A percentile compares a stretch with the other conserved stretches of the same genome.
These are phyloP conservation scores for Varroa destructor DNA, from an alignment of 1,140 invertebrate genomes.

Conservation along the genomic window DNA sequence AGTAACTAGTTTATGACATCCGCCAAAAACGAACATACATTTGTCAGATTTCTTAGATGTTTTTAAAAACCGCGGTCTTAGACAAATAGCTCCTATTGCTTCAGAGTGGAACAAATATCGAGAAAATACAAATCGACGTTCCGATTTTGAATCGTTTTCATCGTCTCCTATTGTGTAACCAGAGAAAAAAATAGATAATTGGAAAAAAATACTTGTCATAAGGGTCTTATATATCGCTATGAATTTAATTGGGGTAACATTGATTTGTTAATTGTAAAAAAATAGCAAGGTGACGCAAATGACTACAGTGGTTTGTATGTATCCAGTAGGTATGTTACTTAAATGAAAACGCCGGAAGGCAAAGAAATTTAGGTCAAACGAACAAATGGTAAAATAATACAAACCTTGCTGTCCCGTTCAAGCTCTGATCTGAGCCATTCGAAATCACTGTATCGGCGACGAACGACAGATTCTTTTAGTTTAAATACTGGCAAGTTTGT, in stretches of 20 bases:
- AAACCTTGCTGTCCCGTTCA: conserved; percentile 95
- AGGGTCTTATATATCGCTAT: too few relatives aligned
- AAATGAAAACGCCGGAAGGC: too few relatives aligned
- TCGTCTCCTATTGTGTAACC: conserved; percentile 4
- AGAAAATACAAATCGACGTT: neutral
- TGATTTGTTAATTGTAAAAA: too few relatives aligned
- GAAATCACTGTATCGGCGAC: conserved; percentile 96
- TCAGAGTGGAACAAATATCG: neutral
- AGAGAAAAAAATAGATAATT: too few relatives aligned
- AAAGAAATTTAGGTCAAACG: neutral
- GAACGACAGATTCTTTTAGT: conserved; percentile 94
- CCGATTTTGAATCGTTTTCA: conserved; percentile 9
- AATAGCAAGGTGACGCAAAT: too few relatives aligned
- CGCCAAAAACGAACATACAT: neutral
- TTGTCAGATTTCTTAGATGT: neutral
- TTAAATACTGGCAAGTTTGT: conserved; percentile 99
- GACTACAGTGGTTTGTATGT: too few relatives aligned
- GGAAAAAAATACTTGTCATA: too few relatives aligned
- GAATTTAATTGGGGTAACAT: too few relatives aligned
- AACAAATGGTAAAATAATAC: conserved; percentile 29
- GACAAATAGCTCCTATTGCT: too few relatives aligned
- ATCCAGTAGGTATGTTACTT: too few relatives aligned
- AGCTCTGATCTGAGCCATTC: conserved; percentile 98
- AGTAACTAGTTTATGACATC: neutral
- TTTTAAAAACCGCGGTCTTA: too few relatives aligned